Base-by-base conservation (phyloP, 2,888 invertebrate genomes). In the Pristionchus exspectatus region DNA sequence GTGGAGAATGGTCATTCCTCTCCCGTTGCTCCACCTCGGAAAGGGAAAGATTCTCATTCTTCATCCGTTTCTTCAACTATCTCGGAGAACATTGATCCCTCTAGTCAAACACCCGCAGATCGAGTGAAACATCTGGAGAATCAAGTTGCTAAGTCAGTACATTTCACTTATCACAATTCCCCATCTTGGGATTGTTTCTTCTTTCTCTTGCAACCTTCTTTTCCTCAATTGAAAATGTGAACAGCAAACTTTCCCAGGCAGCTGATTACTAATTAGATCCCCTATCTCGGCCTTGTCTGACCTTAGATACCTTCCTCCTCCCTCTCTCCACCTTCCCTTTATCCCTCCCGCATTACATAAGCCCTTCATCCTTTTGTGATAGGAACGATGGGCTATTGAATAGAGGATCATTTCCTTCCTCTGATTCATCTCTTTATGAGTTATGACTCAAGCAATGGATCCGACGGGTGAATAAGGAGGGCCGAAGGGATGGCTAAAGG, bases 321-420 rank as follows among this genome's bases (percentile, higher is more conserved):
- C 33, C 87, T 38, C 87, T 30, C 74, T 72, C 74, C 72, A 69
- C 72, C 74, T 54, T 54, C 87, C 54, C 72, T 54, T 59, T 72
- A 44, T 87, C 87, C 38, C 87, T 54, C 54, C 56, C 87, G 87
- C 87, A 87, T 87, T 87, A 87, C 54, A 54, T 59, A 87, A 87
- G 87, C 69, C 72, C n/a, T 81, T n/a, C 74, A 4, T 50, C 50
- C 50, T 50, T 83, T 83, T 83, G 83, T 83, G 44, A 83, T 83
- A n/a, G 56, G 50, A 81, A 38, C 33, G 81, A n/a, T n/a, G 27
- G 54, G 16, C 83, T 83, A 83, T 83, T 83, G 54, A 44, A 86
- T 66, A n/a, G 84, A 84, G 24, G 54, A 84, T 54, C 84, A 54
- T 59, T 81, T 83, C 83, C 59, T 86, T 50, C 44, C 63, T 86